These are phyloP conservation scores for Flexamia atlantica DNA, from an alignment of 2,888 invertebrate species.

Conservation along the genomic window DNA sequence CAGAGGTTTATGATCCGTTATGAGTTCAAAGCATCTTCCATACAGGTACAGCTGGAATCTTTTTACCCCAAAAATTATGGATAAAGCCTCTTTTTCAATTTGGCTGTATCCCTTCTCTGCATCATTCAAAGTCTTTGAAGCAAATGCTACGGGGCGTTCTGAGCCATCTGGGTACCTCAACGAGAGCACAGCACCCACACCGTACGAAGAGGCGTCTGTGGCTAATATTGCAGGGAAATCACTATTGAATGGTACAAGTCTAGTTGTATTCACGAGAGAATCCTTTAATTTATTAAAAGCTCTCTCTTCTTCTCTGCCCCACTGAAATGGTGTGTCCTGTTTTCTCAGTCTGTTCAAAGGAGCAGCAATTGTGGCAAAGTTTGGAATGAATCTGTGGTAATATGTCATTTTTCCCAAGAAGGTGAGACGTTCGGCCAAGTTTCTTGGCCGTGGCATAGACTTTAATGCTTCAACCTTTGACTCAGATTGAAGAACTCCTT, in stretches of 20 bases:
- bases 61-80: no score
- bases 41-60: constrained; percentile 20
- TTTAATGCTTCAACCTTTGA: constrained; percentile 21
- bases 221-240: not conserved
- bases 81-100: constrained; percentile 34
- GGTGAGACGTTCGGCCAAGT: constrained; percentile 13
- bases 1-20: no score
- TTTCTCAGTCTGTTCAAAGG: constrained; percentile 22
- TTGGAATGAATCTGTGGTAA: constrained; percentile 13
- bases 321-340: constrained; percentile 23
- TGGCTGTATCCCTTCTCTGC: constrained; percentile 2
- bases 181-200: constrained; percentile 10
- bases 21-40: no score
- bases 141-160: constrained; percentile 14
- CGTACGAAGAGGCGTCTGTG: not conserved
- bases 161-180: constrained; percentile 15
- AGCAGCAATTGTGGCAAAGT: constrained; percentile 24
- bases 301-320: not conserved
- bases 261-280: not conserved
- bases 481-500: constrained; percentile 1
- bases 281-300: constrained; percentile 12
- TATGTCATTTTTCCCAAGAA: constrained; percentile 29
- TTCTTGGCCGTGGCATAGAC: constrained; percentile 6
- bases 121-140: constrained; percentile 33
- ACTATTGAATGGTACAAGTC: constrained; percentile 11